Evolutionary conservation across 30 jellyfish, hydroid and myxozoan genomes (phyloP), one percentile per base, ranked within the genome.

Genomic region (Catostylus mosaicus): DNA sequence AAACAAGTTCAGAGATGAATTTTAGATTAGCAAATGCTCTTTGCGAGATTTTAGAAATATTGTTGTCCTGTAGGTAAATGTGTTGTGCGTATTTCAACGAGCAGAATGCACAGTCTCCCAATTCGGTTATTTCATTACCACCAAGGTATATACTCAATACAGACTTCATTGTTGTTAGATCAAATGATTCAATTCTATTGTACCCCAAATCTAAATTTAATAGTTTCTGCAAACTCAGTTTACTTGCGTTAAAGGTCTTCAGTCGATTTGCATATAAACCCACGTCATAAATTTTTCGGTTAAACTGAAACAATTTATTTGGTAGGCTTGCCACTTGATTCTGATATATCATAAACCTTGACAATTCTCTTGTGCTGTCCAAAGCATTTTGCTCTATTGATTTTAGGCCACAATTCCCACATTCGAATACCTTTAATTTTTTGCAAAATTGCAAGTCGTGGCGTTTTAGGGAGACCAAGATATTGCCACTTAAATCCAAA

Each of bases 381-480:
- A 75, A 57, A 1, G 77, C 75, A 38, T 36, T 34, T 9, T 51
- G 19, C 63, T 75, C 78, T 19, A 75, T 75, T 24, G 12, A 11
- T 11, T 35, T 36, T 2, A 75, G 24, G 6, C 56, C 62, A 57
- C 87, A 75, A 6, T 48, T 30, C 9, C 38, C 51, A 27, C 47
- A 40, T 19, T 4, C 10, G 0, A 78, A 61, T 9, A 5, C 8
- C 11, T 32, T 47, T 80, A 78, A 24, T 0, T 30, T 46, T 20
- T 0, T 45, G 37, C 48, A 38, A 18, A 60, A 29, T 18, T 37
- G 43, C 34, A 78, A 30, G 50, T 61, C 65, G 27, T 45, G 33
- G 18, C 29, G 26, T 18, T 64, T 52, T 0, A 78, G 65, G 14
- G 43, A 20, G 10, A 30, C 31, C 80, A 78, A 36, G 14, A 34